These are phyloP conservation scores for Hedychridium roseum DNA, from an alignment of 2,888 invertebrate species.

Conservation along the genomic window DNA sequence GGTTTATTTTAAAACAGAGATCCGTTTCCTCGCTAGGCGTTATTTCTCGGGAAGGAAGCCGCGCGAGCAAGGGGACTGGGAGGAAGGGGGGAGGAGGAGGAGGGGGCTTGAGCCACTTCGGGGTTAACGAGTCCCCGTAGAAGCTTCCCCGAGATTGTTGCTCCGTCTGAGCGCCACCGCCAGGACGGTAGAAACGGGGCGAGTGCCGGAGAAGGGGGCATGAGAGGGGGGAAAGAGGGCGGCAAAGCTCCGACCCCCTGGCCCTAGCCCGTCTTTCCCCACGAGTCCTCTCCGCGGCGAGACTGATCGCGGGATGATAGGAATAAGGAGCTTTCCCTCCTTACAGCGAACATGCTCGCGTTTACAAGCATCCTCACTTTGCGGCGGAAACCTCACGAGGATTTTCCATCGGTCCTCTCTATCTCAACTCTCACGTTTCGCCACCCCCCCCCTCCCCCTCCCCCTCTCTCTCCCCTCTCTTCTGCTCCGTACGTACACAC, in stretches of 20 bases:
- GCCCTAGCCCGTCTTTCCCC: neutral
- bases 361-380: slow-evolving; percentile 48
- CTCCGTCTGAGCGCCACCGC: neutral
- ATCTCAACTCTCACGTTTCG: slow-evolving; percentile 8
- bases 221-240: neutral
- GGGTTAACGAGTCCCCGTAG: slow-evolving; percentile 24
- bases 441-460: slow-evolving; percentile 14
- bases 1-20: too few species aligned
- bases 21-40: too few species aligned
- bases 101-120: slow-evolving; percentile 4
- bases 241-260: neutral
- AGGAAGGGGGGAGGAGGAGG: neutral
- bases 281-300: slow-evolving; percentile 2
- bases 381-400: slow-evolving; percentile 31
- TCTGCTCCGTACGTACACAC: too few species aligned
- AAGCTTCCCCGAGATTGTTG: slow-evolving; percentile 21
- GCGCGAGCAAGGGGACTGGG: neutral
- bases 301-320: slow-evolving; percentile 29
- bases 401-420: slow-evolving; percentile 15
- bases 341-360: slow-evolving; percentile 22
- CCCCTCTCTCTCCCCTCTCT: too few species aligned
- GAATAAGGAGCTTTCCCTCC: slow-evolving; percentile 27
- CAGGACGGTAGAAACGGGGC: neutral
- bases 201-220: neutral
- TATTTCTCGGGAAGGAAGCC: too few species aligned